Evolutionary conservation across 2,113 vertebrate genomes (phyloP), one percentile per base, ranked within the genome.

Genomic region (Zosterops lateralis): DNA sequence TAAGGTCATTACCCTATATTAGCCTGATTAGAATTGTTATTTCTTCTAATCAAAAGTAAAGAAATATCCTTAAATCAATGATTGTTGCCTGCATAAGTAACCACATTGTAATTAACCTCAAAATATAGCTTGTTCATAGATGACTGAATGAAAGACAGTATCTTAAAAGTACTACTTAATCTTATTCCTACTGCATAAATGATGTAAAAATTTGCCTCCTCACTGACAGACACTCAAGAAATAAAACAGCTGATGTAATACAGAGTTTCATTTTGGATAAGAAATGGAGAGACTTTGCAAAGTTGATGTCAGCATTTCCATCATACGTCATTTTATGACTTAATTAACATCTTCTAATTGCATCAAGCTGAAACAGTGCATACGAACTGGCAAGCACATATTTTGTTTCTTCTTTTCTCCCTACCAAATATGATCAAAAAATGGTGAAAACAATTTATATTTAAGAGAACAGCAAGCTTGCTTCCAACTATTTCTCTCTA

Each of bases 31-130:
- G 79, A 78, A 91, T 71, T 93, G 90, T 93, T 97, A 88, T 93
- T 95, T 93, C 87, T 97, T 93, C 96, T 90, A 95, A 96, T 92
- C 92, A 92, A 86, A 97, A 97, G 96, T 93, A 90, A 94, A 95
- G 94, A 95, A 94, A 92, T 93, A 89, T 71, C 93, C 87, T 95
- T 89, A 96, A 93, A 97, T 75, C 86, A 78, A 78, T 72, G 87
- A 87, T 45, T 84, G 77, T 94, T 96, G 92, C 92, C 82, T 77
- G 70, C 75, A 67, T 92, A 96, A 93, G 95, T 90, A 96, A 85
- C 90, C 70, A 92, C 93, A 95, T 40, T 56, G 60, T 91, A 93
- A 96, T 95, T 94, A 95, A 95, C 54, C 96, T 93, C 77, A 95
- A 97, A 97, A 96, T 93, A 95, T 0, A 83, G 91, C 89, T 36